These are phyloP conservation scores for Callosobruchus maculatus DNA, from an alignment of 2,888 invertebrate genomes.

Conservation along the genomic window DNA sequence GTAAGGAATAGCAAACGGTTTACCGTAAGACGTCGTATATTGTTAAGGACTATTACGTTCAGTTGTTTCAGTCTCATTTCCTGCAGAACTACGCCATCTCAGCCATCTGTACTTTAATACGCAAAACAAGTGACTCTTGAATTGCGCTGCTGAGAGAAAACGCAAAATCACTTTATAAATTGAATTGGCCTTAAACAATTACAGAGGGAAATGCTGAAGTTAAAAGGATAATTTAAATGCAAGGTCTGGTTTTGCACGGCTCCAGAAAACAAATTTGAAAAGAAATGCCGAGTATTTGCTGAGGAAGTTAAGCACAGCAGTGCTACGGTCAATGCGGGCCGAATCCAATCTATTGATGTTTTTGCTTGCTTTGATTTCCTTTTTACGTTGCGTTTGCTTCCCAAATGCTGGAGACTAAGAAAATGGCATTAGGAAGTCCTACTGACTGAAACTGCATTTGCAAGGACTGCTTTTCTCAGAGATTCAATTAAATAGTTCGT, in stretches of 20 bases:
- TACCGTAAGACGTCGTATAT: too few relatives aligned
- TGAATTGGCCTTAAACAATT: neutral
- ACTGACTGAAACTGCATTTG: neutral
- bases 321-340: neutral
- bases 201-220: neutral
- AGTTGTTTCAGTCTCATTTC: neutral
- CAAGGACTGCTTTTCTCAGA: neutral
- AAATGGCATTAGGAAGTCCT: neutral
- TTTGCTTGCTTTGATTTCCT: neutral
- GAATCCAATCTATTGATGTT: neutral
- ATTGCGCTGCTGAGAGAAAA: neutral
- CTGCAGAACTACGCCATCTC: neutral
- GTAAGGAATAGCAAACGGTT: too few relatives aligned
- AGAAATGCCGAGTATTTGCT: neutral
- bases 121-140: neutral
- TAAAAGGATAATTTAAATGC: neutral
- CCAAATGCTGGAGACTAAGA: neutral
- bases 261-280: neutral
- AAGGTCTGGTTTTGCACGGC: neutral
- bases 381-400: neutral
- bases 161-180: neutral
- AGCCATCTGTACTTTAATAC: neutral
- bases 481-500: neutral
- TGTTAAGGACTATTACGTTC: neutral
- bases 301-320: neutral